Evolutionary conservation across 2,888 invertebrate species (phyloP).

Genomic region (Stramonita haemastoma): DNA sequence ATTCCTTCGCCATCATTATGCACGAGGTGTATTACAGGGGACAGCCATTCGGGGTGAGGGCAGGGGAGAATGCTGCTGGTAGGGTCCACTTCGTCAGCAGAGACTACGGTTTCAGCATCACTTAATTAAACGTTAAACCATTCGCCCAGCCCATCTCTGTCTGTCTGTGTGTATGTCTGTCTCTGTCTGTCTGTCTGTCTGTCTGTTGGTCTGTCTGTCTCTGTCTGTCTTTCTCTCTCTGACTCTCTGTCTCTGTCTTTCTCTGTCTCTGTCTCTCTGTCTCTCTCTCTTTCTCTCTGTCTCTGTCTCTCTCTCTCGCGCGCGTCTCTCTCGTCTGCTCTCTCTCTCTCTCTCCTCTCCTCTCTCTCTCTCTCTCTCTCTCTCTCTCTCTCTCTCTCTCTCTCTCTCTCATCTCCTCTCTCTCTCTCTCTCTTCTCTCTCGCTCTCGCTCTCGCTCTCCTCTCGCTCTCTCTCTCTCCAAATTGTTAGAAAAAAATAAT

Average conservation of each 20-base stretch:
- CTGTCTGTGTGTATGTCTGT: background rate
- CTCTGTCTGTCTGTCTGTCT: background rate
- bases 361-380: background rate
- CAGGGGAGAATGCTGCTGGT: conserved; percentile 37
- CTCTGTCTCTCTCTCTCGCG: background rate
- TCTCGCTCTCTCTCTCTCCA: background rate
- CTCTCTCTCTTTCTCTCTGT: background rate
- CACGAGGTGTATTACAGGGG: conserved; percentile 68
- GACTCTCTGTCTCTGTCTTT: background rate
- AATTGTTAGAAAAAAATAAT: too few relatives aligned
- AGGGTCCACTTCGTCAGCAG: too few relatives aligned
- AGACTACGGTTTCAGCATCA: too few relatives aligned
- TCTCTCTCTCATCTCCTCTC: background rate
- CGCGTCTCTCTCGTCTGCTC: background rate
- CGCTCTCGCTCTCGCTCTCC: background rate
- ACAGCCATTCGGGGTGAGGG: conserved; percentile 63
- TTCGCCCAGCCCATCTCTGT: too few relatives aligned
- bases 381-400: background rate
- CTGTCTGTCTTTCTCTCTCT: background rate
- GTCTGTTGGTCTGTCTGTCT: background rate
- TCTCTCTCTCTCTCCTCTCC: background rate
- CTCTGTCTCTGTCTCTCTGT: background rate
- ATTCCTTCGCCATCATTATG: conserved; percentile 72
- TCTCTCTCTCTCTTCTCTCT: background rate
- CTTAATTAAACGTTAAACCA: too few relatives aligned